Evolutionary conservation across 2,888 invertebrate species (phyloP).

Genomic region (Norana najaformis): DNA sequence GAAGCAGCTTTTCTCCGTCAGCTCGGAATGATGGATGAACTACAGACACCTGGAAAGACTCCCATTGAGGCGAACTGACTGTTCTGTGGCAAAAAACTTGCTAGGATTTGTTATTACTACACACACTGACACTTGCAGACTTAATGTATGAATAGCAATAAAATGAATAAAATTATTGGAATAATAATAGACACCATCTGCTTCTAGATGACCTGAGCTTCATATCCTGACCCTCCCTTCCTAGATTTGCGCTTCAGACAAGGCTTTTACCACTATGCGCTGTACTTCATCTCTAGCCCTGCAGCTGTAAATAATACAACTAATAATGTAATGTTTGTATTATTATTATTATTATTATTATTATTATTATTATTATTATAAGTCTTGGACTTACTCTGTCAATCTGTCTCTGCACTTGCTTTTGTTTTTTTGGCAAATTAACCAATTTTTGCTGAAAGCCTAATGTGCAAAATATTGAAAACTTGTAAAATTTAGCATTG

Average conservation of each 20-base stretch:
- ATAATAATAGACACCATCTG: not conserved
- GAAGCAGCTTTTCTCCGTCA: constrained; percentile 57
- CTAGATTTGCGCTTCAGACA: not conserved
- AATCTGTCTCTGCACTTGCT: no score
- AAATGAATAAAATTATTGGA: not conserved
- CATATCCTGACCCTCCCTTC: not conserved
- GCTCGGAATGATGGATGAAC: constrained; percentile 57
- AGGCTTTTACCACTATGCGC: not conserved
- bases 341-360: no score
- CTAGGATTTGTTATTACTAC: not conserved
- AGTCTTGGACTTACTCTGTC: no score
- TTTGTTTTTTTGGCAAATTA: no score
- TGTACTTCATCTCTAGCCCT: not conserved
- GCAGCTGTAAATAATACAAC: not conserved
- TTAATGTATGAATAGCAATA: not conserved
- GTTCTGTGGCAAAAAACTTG: not conserved
- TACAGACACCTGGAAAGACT: not conserved
- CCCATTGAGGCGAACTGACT: not conserved
- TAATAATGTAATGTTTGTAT: no score
- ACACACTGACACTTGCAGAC: no score
- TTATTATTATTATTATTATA: no score
- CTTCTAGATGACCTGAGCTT: not conserved
- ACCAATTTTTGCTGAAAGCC: no score
- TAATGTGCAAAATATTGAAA: no score
- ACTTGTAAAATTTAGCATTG: no score